phyloP scores from a whole-genome alignment of 2,113 vertebrate genomes.

The Anhinga anhinga region DNA sequence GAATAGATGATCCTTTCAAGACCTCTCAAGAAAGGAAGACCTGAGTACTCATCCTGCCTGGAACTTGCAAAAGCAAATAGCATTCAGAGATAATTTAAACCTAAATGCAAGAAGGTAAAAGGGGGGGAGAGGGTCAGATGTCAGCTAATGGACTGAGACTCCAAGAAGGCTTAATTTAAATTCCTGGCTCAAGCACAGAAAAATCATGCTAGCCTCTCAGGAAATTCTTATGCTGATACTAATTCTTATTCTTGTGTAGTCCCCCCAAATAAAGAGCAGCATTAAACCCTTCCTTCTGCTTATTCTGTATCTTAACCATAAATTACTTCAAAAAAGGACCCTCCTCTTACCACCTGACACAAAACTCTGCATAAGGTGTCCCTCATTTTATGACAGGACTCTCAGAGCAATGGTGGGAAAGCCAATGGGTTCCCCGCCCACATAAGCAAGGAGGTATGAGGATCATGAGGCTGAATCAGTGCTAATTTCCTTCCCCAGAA shows the following conservation, averaged over 20 bases:
- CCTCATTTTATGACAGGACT: neutral
- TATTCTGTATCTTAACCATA: neutral
- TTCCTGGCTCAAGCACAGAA: slow-evolving; percentile 5
- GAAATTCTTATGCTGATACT: neutral
- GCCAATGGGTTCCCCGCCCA: neutral
- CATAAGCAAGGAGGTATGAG: neutral
- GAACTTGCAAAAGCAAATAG: neutral
- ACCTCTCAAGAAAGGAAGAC: neutral
- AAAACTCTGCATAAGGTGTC: neutral
- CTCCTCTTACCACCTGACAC: neutral
- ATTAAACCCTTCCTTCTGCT: neutral
- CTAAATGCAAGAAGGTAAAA: neutral
- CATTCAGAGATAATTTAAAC: neutral
- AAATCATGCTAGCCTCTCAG: slow-evolving; percentile 3
- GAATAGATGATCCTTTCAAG: neutral
- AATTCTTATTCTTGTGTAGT: neutral
- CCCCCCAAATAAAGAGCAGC: neutral
- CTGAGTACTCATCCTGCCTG: neutral
- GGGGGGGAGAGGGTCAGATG: neutral
- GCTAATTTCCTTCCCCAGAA: neutral
- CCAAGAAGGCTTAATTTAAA: neutral
- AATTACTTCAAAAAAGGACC: neutral
- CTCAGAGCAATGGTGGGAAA: neutral
- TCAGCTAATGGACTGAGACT: neutral
- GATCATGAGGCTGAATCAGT: neutral